phyloP scores from a whole-genome alignment of 1,140 invertebrate species.

The Apis dorsata region DNA sequence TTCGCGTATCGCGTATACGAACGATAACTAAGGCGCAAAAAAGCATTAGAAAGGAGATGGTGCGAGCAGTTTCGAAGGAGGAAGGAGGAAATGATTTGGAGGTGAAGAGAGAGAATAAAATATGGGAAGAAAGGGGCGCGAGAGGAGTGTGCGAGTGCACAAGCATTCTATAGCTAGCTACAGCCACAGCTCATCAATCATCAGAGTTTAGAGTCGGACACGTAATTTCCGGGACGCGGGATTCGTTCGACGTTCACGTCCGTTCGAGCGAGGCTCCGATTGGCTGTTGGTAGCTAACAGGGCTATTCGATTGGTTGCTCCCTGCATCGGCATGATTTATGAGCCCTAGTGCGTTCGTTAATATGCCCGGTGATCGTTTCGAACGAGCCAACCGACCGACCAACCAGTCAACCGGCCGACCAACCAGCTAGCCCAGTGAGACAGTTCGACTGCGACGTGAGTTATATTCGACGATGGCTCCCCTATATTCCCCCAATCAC shows the following conservation, averaged over 20 bases:
- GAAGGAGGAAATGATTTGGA: constrained; percentile 40
- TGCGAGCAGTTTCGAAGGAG: background rate
- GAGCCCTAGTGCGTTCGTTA: constrained; percentile 70
- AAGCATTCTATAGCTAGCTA: constrained; percentile 58
- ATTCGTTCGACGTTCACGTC: constrained; percentile 67
- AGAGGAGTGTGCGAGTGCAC: constrained; percentile 37
- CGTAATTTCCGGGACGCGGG: constrained; percentile 76
- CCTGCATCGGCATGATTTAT: constrained; percentile 73
- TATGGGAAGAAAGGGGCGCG: constrained; percentile 29
- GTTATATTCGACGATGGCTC: constrained; percentile 47
- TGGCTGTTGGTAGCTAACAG: constrained; percentile 62
- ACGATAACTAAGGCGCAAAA: constrained; percentile 9
- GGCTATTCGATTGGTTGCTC: constrained; percentile 67
- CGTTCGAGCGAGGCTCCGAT: constrained; percentile 58
- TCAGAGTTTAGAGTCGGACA: constrained; percentile 78
- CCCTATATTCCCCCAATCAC: constrained; percentile 31
- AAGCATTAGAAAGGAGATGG: constrained; percentile 19
- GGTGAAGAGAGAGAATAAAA: constrained; percentile 20
- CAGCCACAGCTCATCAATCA: constrained; percentile 75
- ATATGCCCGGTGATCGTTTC: constrained; percentile 67
- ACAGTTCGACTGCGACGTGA: constrained; percentile 48
- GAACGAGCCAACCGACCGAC: constrained; percentile 48
- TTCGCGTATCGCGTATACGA: background rate
- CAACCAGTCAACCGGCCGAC: constrained; percentile 28
- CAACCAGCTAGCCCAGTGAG: constrained; percentile 40